Base-by-base conservation (phyloP, 2,113 vertebrate genomes). In the Miniopterus natalensis region DNA sequence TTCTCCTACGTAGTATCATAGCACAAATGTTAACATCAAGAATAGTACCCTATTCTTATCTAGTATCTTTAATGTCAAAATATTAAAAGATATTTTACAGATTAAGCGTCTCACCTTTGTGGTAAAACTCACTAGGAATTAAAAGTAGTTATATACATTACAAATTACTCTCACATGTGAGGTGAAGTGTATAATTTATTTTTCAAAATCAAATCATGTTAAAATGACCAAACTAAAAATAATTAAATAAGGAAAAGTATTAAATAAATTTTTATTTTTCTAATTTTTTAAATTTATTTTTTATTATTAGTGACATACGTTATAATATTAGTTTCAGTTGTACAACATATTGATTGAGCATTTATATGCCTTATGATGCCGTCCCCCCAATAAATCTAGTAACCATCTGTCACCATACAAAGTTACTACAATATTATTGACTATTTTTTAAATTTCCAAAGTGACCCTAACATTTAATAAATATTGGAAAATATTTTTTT, bases 21-120 rank as follows among this genome's bases (percentile, higher is more conserved):
- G 10, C 10, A 83, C 88, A 83, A 80, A 83, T 88, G 91, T 73
- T 92, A 96, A 63, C 84, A 90, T 61, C 36, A 65, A 95, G 42
- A 63, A 53, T 51, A 61, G 10, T 77, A 88, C 0, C 20, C 29
- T 89, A 42, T 5, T 79, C 55, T 95, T 92, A 89, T 45, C 71
- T 90, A 83, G 53, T 68, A 21, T 51, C 47, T 90, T 90, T 40
- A 81, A 12, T 55, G 29, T 94, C 49, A 92, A 86, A 94, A 91
- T 4, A 95, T 59, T 40, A 80, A 80, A 92, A 78, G 17, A 65
- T 70, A 61, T 47, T 95, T 84, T 85, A 63, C 18, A 83, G 36
- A 74, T 85, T 63, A 70, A 86, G 17, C 80, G 12, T 2, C 20
- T 95, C 8, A 63, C 5, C 9, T 92, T 66, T 88, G 18, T 80